A percentile compares a stretch with the other conserved stretches of the same genome.
Conservation (phyloP, 2,797 vertebrate species). For the Knipowitschia caucasica region DNA sequence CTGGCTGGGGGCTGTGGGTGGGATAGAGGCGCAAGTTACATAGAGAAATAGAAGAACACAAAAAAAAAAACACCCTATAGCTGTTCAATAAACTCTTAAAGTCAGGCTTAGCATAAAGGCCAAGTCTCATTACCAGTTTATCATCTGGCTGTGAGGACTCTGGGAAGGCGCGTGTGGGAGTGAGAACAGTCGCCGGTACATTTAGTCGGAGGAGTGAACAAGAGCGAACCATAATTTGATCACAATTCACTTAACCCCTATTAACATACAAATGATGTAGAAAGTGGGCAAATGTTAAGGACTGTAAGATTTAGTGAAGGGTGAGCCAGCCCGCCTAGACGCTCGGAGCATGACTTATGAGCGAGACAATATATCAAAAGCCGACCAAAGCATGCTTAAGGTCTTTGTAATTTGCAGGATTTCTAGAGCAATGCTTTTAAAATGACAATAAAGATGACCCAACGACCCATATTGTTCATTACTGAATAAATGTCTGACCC, state of each 20-base stretch:
- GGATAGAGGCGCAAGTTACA: background rate
- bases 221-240: slow-evolving; percentile 10
- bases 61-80: slow-evolving; percentile 38
- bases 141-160: slow-evolving; percentile 36
- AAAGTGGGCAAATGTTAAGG: slow-evolving; percentile 1
- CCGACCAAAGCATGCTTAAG: background rate
- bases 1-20: slow-evolving; percentile 85
- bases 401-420: background rate
- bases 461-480: background rate
- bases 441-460: background rate
- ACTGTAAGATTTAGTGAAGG: slow-evolving; percentile 1
- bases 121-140: slow-evolving; percentile 55
- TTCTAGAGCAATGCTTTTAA: slow-evolving; percentile 2
- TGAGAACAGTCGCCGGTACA: slow-evolving; percentile 14
- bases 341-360: slow-evolving; percentile 3
- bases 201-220: background rate
- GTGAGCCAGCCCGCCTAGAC: background rate
- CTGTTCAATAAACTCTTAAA: slow-evolving; percentile 42
- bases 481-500: background rate
- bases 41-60: slow-evolving; percentile 17
- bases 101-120: slow-evolving; percentile 45
- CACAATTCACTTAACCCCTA: slow-evolving; percentile 7
- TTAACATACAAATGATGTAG: slow-evolving; percentile 7
- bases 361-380: background rate
- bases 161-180: slow-evolving; percentile 14